phyloP scores from a whole-genome alignment of 1,140 invertebrate genomes.

The Odontomachus brunneus region DNA sequence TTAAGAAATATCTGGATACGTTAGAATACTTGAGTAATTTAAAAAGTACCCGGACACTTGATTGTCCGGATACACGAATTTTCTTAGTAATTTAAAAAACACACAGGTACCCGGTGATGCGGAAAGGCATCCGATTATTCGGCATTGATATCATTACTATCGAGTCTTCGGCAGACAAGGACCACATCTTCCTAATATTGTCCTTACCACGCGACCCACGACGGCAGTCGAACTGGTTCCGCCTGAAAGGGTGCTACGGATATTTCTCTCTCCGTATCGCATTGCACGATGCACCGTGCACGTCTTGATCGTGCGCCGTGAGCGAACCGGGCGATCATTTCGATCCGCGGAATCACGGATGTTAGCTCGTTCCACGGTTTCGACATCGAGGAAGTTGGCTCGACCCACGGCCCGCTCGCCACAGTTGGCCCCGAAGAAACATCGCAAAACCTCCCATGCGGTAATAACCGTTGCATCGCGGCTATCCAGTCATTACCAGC shows the following conservation, averaged over 20 bases:
- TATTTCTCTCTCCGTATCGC: slow-evolving; percentile 36
- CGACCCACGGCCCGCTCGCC: slow-evolving; percentile 37
- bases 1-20: too few species aligned
- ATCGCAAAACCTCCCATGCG: slow-evolving; percentile 63
- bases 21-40: too few species aligned
- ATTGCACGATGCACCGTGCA: slow-evolving; percentile 33
- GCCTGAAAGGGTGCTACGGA: slow-evolving; percentile 25
- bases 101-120: too few species aligned
- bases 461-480: slow-evolving; percentile 67
- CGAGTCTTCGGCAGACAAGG: neutral
- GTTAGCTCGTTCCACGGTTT: slow-evolving; percentile 66
- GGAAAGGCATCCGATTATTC: too few species aligned
- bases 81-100: too few species aligned
- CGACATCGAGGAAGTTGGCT: slow-evolving; percentile 45
- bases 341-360: slow-evolving; percentile 62
- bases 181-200: slow-evolving; percentile 34
- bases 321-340: slow-evolving; percentile 49
- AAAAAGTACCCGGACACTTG: too few species aligned
- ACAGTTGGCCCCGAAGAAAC: slow-evolving; percentile 64
- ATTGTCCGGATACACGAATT: too few species aligned
- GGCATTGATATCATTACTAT: neutral
- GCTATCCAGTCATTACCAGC: slow-evolving; percentile 72
- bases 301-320: slow-evolving; percentile 35
- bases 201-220: neutral
- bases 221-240: slow-evolving; percentile 23